These are phyloP conservation scores for Prunella strophiata DNA, from an alignment of 2,797 vertebrate genomes.

Conservation along the genomic window DNA sequence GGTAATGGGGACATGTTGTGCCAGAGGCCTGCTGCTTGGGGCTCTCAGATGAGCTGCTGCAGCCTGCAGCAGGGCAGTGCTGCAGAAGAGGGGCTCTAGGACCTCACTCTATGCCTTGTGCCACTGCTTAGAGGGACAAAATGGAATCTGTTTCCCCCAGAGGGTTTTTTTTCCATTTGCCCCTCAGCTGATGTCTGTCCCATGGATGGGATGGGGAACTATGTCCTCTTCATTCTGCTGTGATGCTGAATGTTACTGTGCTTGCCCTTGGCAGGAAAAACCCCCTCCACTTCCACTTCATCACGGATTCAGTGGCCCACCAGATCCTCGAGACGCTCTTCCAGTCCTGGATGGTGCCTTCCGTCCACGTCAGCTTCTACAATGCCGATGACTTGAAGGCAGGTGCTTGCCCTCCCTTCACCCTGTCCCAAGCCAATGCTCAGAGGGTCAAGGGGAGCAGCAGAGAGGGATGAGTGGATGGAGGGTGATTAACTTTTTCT, in stretches of 20 bases:
- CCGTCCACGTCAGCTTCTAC: conserved; percentile 92
- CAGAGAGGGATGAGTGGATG: not conserved
- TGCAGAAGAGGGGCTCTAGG: not conserved
- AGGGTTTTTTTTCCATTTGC: not conserved
- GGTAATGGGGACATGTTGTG: conserved; percentile 75
- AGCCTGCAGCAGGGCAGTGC: not conserved
- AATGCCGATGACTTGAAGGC: conserved; percentile 92
- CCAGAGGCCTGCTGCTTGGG: not conserved
- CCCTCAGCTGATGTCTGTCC: not conserved
- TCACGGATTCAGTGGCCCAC: conserved; percentile 89
- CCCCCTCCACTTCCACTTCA: conserved; percentile 94
- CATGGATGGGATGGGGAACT: not conserved
- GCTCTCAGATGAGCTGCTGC: not conserved
- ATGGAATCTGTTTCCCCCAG: not conserved
- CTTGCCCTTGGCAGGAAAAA: conserved; percentile 84
- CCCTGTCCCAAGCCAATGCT: not conserved
- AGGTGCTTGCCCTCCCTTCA: not conserved
- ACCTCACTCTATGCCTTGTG: not conserved
- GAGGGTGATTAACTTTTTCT: not conserved
- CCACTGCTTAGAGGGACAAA: not conserved
- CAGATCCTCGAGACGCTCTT: conserved; percentile 89
- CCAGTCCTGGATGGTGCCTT: conserved; percentile 95
- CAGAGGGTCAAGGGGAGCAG: not conserved
- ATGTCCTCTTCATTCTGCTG: not conserved
- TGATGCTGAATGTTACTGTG: not conserved